phyloP scores from a whole-genome alignment of 2,888 invertebrate species.

The Hololepta plana region DNA sequence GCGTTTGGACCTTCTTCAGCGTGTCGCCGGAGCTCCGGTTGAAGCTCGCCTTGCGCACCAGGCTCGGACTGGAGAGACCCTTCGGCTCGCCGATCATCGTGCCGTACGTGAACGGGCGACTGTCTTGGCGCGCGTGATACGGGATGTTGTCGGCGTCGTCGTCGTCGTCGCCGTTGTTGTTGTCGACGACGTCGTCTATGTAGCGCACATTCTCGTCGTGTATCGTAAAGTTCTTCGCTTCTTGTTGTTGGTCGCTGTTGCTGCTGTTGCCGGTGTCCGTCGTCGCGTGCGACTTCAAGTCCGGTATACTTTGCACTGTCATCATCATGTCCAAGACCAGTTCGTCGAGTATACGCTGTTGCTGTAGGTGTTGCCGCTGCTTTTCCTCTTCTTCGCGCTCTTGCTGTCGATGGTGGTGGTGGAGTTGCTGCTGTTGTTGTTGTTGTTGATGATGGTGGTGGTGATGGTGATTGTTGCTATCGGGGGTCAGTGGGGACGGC shows the following conservation, averaged over 20 bases:
- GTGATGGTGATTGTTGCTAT: no score
- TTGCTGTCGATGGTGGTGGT: neutral
- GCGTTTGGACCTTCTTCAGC: slow-evolving; percentile 25
- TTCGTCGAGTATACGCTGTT: slow-evolving; percentile 62
- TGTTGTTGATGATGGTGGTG: neutral
- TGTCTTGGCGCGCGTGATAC: slow-evolving; percentile 80
- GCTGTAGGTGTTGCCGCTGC: no score
- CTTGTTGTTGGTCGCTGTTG: slow-evolving; percentile 13
- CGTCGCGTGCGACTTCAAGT: slow-evolving; percentile 23
- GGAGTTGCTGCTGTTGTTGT: slow-evolving; percentile 2
- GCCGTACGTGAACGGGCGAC: slow-evolving; percentile 79
- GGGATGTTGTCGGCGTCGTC: slow-evolving; percentile 48
- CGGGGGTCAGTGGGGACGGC: slow-evolving; percentile 18
- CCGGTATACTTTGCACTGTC: slow-evolving; percentile 70
- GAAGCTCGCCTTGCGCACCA: slow-evolving; percentile 55
- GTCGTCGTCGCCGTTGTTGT: slow-evolving; percentile 14
- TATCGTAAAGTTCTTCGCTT: slow-evolving; percentile 48
- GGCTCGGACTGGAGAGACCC: slow-evolving; percentile 65
- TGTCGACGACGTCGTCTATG: slow-evolving; percentile 28
- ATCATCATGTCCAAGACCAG: slow-evolving; percentile 72
- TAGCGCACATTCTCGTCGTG: slow-evolving; percentile 23
- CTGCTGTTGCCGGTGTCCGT: slow-evolving; percentile 10
- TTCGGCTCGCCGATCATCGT: slow-evolving; percentile 24
- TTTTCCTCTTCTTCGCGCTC: no score
- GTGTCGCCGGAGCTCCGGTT: slow-evolving; percentile 25